Base-by-base conservation (phyloP, 2,888 invertebrate genomes). In the Euplexia lucipara region DNA sequence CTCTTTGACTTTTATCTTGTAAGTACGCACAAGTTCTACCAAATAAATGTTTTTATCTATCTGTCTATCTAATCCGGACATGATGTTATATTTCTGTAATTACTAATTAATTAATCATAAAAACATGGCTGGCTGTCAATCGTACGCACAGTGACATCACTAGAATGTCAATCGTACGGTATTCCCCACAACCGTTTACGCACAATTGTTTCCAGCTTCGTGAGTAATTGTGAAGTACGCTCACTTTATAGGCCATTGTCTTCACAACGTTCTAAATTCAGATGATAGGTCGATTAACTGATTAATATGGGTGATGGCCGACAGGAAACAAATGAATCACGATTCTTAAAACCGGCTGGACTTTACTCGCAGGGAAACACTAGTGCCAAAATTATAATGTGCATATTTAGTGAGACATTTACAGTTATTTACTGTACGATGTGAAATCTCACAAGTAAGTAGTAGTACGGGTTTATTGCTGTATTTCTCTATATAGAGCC, bases 111-210 rank as follows among this genome's bases (percentile, higher is more conserved):
- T 16, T 39, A 61, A 74, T 68, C 49, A 74, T 58, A 64, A 67
- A 65, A 77, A 66, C 67, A 66, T 66, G 48, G 60, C 45, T 53
- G 52, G 18, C 60, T 63, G 58, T 48, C 59, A 45, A 65, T 75
- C 61, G 37, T 53, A 68, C 69, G 54, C 69, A 76, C 51, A 22
- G 62, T 83, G 76, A 88, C 89, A 79, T 69, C 70, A 70, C 52
- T 78, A 79, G 94, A 92, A 93, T 93, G 86, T 77, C 86, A 94
- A 93, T 91, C 67, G 83, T 68, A 63, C 71, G 92, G 92, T 87
- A 86, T 92, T 93, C 89, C 92, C 93, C 91, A 85, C 75, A 69
- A 51, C 41, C 53, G 71, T 68, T 62, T 72, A 70, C 73, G 67
- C 73, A 73, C 65, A 70, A 74, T 75, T 63, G 68, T 82, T 79